These are phyloP conservation scores for Calameuta filiformis DNA, from an alignment of 2,888 invertebrate genomes.

Conservation along the genomic window DNA sequence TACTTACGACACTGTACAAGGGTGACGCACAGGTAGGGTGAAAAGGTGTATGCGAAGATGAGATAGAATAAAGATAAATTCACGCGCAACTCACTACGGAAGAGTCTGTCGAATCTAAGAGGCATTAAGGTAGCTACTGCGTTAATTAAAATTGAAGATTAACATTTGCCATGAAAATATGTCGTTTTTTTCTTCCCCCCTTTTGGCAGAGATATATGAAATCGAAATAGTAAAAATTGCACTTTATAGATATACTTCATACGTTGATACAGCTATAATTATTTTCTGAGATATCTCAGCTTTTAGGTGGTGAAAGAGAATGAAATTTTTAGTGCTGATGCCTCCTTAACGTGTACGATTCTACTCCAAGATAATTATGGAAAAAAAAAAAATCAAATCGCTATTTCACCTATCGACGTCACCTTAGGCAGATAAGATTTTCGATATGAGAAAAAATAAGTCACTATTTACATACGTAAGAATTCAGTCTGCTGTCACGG, in stretches of 20 bases:
- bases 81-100: not conserved
- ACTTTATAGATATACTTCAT: no score
- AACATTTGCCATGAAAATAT: no score
- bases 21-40: not conserved
- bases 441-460: not conserved
- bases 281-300: no score
- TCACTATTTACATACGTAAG: not conserved
- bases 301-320: no score
- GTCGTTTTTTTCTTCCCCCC: no score
- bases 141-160: no score
- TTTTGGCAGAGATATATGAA: no score
- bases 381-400: not conserved
- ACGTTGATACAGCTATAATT: no score
- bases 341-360: not conserved
- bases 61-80: not conserved
- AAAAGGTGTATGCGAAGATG: not conserved
- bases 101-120: not conserved
- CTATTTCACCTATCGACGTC: not conserved
- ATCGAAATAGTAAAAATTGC: no score
- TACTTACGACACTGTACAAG: no score
- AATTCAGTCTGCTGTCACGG: not conserved
- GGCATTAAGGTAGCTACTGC: no score
- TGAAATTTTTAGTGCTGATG: no score
- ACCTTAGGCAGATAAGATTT: not conserved
- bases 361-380: not conserved